phyloP scores from a whole-genome alignment of 2,113 vertebrate species.

The Rhodinocichla rosea region DNA sequence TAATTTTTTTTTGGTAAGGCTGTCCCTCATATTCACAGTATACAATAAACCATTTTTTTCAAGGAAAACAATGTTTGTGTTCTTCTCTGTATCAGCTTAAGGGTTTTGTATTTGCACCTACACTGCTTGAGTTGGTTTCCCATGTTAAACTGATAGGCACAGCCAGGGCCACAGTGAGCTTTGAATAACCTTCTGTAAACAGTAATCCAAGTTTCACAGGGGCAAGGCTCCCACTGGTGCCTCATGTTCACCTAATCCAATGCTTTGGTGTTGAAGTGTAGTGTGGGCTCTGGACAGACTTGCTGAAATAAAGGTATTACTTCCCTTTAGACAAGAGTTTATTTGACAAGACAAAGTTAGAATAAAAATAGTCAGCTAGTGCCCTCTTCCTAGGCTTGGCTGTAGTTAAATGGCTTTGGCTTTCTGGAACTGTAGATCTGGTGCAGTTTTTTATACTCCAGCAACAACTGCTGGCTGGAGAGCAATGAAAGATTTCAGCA shows the following conservation, averaged over 20 bases:
- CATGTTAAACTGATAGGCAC: background rate
- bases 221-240: background rate
- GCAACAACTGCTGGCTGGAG: background rate
- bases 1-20: conserved; percentile 74
- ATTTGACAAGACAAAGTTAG: background rate
- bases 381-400: background rate
- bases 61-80: conserved; percentile 10
- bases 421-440: background rate
- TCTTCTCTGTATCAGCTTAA: background rate
- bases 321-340: background rate
- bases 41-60: conserved; percentile 86
- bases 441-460: background rate
- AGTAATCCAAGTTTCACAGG: background rate
- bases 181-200: background rate
- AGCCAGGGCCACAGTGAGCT: background rate
- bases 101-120: background rate
- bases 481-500: background rate
- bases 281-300: background rate
- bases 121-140: background rate
- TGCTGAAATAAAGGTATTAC: background rate
- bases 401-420: background rate
- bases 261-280: background rate
- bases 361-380: background rate
- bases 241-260: background rate
- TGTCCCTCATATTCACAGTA: conserved; percentile 76